A percentile compares a stretch with the other conserved stretches of the same genome.
Conservation (phyloP, 2,888 invertebrate genomes). For the Dastarcus helophoroides region DNA sequence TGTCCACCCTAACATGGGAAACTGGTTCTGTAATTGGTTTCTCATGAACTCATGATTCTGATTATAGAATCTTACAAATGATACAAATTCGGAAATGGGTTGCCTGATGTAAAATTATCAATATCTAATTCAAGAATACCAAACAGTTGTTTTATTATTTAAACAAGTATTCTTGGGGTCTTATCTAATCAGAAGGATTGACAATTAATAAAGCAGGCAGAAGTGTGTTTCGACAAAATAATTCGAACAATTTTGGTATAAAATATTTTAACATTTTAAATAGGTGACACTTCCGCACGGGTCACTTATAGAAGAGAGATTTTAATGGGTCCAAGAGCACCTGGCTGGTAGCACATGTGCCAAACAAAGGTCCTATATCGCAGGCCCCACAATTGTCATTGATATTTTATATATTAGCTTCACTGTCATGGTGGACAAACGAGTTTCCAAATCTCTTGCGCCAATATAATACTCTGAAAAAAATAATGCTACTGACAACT, state of each 20-base stretch:
- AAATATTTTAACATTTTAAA: too few relatives aligned
- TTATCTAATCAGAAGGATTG: background rate
- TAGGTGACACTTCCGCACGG: conserved; percentile 2
- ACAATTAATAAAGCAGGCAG: too few relatives aligned
- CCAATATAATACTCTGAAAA: too few relatives aligned
- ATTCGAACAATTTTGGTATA: too few relatives aligned
- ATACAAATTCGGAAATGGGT: background rate
- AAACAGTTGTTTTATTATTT: background rate
- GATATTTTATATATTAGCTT: conserved; percentile 38
- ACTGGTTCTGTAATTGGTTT: too few relatives aligned
- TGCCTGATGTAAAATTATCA: too few relatives aligned
- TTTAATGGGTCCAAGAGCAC: conserved; percentile 16
- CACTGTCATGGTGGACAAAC: too few relatives aligned
- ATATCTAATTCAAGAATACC: too few relatives aligned
- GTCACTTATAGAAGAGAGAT: conserved; percentile 8
- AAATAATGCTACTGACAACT: too few relatives aligned
- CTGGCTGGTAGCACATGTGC: conserved; percentile 25
- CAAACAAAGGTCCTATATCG: conserved; percentile 28
- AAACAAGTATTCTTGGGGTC: background rate
- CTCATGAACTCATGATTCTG: too few relatives aligned
- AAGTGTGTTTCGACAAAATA: too few relatives aligned
- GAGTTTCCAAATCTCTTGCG: too few relatives aligned
- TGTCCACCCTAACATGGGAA: background rate
- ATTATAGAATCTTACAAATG: background rate
- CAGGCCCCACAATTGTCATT: conserved; percentile 33